Conservation (phyloP, 1,140 invertebrate genomes). For the Cherax destructor region DNA sequence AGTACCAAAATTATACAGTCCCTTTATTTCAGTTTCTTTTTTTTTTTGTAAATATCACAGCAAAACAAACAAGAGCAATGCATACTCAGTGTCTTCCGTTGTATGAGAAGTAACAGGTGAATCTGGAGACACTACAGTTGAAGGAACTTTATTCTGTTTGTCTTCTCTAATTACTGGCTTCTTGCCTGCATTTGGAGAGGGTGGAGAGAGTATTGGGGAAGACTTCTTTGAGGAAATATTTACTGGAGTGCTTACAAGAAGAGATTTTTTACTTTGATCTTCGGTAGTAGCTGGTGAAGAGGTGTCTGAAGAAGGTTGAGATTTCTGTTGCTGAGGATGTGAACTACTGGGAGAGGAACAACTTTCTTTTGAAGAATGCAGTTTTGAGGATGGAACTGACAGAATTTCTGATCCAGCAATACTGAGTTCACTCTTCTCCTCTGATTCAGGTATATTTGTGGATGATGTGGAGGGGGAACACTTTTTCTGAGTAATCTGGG, state of each 20-base stretch:
- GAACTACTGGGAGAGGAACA: neutral
- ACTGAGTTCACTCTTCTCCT: neutral
- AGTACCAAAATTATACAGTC: too few species aligned
- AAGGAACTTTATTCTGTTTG: constrained; percentile 10
- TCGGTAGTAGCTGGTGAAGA: neutral
- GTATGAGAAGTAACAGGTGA: neutral
- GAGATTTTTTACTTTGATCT: neutral
- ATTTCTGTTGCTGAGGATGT: neutral
- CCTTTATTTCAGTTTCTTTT: too few species aligned
- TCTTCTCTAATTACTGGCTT: constrained; percentile 12
- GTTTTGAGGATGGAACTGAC: neutral
- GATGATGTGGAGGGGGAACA: neutral
- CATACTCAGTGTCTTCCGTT: constrained; percentile 22
- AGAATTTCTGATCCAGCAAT: neutral
- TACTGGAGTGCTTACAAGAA: too few species aligned
- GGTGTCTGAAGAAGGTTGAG: neutral
- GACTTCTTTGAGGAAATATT: neutral
- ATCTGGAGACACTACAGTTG: neutral
- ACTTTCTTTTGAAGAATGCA: neutral
- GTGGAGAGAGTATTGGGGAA: neutral
- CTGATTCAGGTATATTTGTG: neutral
- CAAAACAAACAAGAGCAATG: neutral
- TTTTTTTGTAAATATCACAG: neutral
- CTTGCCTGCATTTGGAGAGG: neutral
- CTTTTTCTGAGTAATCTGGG: neutral